phyloP scores from a whole-genome alignment of 2,113 vertebrate species.

The Epinephelus fuscoguttatus region DNA sequence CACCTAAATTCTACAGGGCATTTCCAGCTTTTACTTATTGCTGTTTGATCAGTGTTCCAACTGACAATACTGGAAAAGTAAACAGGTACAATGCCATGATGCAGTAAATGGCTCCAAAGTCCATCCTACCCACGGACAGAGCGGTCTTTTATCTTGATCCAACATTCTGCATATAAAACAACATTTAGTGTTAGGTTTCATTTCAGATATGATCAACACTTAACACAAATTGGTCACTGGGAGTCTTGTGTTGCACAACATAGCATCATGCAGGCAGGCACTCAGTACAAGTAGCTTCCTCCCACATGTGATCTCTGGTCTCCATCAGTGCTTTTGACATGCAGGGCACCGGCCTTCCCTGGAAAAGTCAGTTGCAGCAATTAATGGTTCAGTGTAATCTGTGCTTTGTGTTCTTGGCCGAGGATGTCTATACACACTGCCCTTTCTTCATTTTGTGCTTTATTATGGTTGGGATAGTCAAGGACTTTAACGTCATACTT shows the following conservation, averaged over 20 bases:
- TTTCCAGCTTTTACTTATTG: not conserved
- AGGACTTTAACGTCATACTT: not conserved
- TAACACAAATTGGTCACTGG: not conserved
- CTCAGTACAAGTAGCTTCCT: slow-evolving; percentile 2
- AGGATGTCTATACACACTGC: not conserved
- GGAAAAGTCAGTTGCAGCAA: not conserved
- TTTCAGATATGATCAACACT: too few species aligned
- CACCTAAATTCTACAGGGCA: not conserved
- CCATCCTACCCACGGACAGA: not conserved
- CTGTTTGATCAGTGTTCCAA: not conserved
- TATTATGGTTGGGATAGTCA: not conserved
- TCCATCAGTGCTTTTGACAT: not conserved
- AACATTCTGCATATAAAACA: not conserved
- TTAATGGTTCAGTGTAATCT: not conserved
- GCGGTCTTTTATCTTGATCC: not conserved
- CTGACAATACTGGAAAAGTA: slow-evolving; percentile 10
- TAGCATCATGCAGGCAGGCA: not conserved
- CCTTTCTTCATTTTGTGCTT: not conserved
- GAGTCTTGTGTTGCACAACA: not conserved
- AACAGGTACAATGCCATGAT: slow-evolving; percentile 30
- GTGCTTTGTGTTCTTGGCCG: not conserved
- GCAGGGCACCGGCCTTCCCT: slow-evolving; percentile 3
- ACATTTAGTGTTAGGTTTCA: not conserved
- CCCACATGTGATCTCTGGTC: slow-evolving; percentile 6
- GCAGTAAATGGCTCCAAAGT: slow-evolving; percentile 59